A percentile compares a stretch with the other conserved stretches of the same genome.
phyloP scores from a whole-genome alignment of 2,888 invertebrate genomes.

The Sesia bembeciformis region DNA sequence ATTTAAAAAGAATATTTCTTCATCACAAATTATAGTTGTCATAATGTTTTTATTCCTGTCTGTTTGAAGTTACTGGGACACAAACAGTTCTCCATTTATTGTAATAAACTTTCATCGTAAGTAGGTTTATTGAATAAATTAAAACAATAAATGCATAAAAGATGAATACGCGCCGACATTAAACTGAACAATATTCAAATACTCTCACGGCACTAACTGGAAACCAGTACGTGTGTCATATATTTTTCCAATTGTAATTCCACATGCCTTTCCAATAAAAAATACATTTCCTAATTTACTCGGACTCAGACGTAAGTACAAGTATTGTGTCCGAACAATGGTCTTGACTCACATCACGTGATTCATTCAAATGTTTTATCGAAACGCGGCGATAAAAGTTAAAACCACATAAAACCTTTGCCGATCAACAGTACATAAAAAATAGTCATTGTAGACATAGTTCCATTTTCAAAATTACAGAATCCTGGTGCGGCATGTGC shows the following conservation, averaged over 20 bases:
- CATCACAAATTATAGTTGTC: too few relatives aligned
- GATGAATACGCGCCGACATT: slow-evolving; percentile 9
- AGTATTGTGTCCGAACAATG: slow-evolving; percentile 63
- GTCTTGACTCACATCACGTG: slow-evolving; percentile 62
- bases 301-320: slow-evolving; percentile 33
- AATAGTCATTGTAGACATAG: too few relatives aligned
- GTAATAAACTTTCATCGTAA: not conserved
- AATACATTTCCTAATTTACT: slow-evolving; percentile 72
- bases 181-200: slow-evolving; percentile 35
- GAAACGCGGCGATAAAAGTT: slow-evolving; percentile 1
- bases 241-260: slow-evolving; percentile 59
- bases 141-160: not conserved
- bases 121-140: not conserved
- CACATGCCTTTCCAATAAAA: slow-evolving; percentile 62
- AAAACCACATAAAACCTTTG: too few relatives aligned
- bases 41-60: too few relatives aligned
- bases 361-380: slow-evolving; percentile 57
- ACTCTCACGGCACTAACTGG: slow-evolving; percentile 53
- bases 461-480: too few relatives aligned
- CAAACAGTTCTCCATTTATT: too few relatives aligned
- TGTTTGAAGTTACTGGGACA: too few relatives aligned
- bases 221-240: slow-evolving; percentile 50
- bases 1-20: too few relatives aligned
- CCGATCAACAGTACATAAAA: too few relatives aligned
- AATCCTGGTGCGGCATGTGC: too few relatives aligned